These are phyloP conservation scores for Cephus nigrinus DNA, from an alignment of 2,888 invertebrate species.

Conservation along the genomic window DNA sequence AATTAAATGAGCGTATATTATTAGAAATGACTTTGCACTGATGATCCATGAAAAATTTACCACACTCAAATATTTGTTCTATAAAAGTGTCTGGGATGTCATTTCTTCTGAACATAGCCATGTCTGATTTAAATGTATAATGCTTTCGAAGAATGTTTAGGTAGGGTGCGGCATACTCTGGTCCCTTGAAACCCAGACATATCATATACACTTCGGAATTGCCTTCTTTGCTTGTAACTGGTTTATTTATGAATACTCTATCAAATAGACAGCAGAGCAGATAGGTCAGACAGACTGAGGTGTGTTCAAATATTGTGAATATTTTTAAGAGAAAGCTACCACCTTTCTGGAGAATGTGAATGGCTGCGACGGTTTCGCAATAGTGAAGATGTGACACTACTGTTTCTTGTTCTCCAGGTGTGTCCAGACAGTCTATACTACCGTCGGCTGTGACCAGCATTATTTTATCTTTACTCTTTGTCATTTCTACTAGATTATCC, in stretches of 20 bases:
- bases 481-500: slow-evolving; percentile 70
- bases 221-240: slow-evolving; percentile 92
- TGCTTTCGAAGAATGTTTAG: slow-evolving; percentile 66
- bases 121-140: slow-evolving; percentile 65
- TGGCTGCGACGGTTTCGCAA: slow-evolving; percentile 84
- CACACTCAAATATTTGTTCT: slow-evolving; percentile 74
- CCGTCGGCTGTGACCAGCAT: slow-evolving; percentile 92
- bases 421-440: slow-evolving; percentile 87
- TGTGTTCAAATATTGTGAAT: slow-evolving; percentile 89
- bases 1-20: slow-evolving; percentile 74
- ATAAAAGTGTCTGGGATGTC: slow-evolving; percentile 75
- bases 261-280: slow-evolving; percentile 81
- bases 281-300: slow-evolving; percentile 83
- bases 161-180: slow-evolving; percentile 62
- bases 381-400: slow-evolving; percentile 83
- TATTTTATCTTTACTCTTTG: slow-evolving; percentile 68
- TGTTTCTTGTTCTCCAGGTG: slow-evolving; percentile 89
- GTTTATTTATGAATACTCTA: slow-evolving; percentile 84
- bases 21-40: slow-evolving; percentile 77
- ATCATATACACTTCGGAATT: slow-evolving; percentile 94
- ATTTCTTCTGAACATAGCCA: slow-evolving; percentile 72
- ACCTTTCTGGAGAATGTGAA: slow-evolving; percentile 75
- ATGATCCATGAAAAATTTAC: slow-evolving; percentile 74
- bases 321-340: slow-evolving; percentile 89
- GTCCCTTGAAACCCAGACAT: slow-evolving; percentile 74